phyloP scores from a whole-genome alignment of 2,113 vertebrate species.

The Nothobranchius kuhntae region DNA sequence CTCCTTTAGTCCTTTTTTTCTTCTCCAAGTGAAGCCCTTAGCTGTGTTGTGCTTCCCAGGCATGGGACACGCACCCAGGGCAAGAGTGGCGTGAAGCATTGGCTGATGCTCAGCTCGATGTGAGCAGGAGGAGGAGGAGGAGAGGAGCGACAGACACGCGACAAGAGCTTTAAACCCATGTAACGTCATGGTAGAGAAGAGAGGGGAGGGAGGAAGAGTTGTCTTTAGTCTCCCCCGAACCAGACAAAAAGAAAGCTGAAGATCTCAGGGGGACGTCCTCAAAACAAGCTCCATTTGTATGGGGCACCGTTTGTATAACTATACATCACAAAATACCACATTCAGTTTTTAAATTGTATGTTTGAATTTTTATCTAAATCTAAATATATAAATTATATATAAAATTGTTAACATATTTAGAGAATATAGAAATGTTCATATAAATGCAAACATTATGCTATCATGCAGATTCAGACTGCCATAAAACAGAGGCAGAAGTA shows the following conservation, averaged over 20 bases:
- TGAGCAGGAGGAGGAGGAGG: conserved; percentile 29
- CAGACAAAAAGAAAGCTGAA: neutral
- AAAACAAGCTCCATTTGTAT: neutral
- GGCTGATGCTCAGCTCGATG: conserved; percentile 47
- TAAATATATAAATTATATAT: too few species aligned
- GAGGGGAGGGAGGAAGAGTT: conserved; percentile 12
- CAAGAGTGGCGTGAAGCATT: conserved; percentile 53
- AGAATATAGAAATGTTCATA: too few species aligned
- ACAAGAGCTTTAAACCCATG: conserved; percentile 64
- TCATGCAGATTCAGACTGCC: too few species aligned
- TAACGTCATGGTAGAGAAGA: conserved; percentile 62
- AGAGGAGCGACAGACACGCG: conserved; percentile 45
- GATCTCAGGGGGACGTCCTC: neutral
- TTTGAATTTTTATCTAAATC: too few species aligned
- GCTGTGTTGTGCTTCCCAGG: conserved; percentile 56
- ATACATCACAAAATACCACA: too few species aligned
- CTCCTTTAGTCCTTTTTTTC: conserved; percentile 2
- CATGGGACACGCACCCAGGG: conserved; percentile 60
- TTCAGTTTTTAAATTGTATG: too few species aligned
- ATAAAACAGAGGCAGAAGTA: too few species aligned
- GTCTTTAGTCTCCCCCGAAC: neutral
- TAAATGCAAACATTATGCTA: too few species aligned
- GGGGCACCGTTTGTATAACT: too few species aligned
- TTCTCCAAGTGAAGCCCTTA: conserved; percentile 60
- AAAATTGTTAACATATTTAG: too few species aligned